Percentiles rank a stretch among this genome's conserved stretches.
These are phyloP conservation scores for Oryzias curvinotus DNA, from an alignment of 2,113 vertebrate species.

Conservation along the genomic window DNA sequence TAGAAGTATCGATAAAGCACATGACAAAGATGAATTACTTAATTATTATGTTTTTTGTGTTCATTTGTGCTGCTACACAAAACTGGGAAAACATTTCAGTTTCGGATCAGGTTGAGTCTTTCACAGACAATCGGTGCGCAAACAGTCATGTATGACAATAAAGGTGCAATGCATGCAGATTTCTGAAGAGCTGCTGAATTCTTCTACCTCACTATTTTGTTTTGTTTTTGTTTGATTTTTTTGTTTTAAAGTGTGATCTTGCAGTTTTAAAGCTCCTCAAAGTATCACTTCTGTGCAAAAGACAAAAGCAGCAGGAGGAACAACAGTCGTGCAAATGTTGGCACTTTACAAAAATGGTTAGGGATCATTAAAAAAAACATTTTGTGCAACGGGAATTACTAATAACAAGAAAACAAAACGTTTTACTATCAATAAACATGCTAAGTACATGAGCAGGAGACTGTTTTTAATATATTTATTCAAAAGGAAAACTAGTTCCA, in stretches of 20 bases:
- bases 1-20: too few species aligned
- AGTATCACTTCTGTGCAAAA: conserved; percentile 9
- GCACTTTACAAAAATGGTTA: too few species aligned
- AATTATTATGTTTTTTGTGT: too few species aligned
- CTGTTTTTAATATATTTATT: too few species aligned
- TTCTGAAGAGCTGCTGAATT: conserved; percentile 28
- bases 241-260: conserved; percentile 18
- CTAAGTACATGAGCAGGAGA: too few species aligned
- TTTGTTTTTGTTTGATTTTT: too few species aligned
- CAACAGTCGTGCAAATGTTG: too few species aligned
- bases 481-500: too few species aligned
- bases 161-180: conserved; percentile 28
- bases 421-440: background rate
- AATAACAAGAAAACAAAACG: too few species aligned
- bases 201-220: conserved; percentile 9
- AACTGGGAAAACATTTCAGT: background rate
- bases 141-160: conserved; percentile 23
- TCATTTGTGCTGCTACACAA: background rate
- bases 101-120: conserved; percentile 29
- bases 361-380: too few species aligned
- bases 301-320: background rate
- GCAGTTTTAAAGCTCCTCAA: conserved; percentile 12
- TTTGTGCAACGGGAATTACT: too few species aligned
- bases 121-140: conserved; percentile 18
- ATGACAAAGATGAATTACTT: too few species aligned